These are phyloP conservation scores for Aythya baeri DNA, from an alignment of 2,113 vertebrate species.

Conservation along the genomic window DNA sequence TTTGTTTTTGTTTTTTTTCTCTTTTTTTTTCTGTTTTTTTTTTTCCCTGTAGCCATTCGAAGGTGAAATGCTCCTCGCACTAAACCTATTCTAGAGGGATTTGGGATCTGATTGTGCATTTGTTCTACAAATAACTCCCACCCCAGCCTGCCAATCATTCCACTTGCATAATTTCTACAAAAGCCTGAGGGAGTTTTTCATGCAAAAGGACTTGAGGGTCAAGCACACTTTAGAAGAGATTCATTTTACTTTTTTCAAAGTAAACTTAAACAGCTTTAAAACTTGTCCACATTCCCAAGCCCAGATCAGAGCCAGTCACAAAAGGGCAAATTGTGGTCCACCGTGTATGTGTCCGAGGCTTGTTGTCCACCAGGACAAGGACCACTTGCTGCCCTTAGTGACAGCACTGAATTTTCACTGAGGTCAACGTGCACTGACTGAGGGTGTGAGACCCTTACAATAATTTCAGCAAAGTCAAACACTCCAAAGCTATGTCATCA, in stretches of 20 bases:
- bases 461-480: slow-evolving; percentile 49
- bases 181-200: slow-evolving; percentile 39
- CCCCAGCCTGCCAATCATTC: background rate
- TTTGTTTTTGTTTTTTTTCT: background rate
- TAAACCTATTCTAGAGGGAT: slow-evolving; percentile 13
- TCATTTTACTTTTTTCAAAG: background rate
- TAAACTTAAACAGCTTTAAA: slow-evolving; percentile 51
- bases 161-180: slow-evolving; percentile 38
- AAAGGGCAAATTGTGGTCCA: slow-evolving; percentile 4
- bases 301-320: slow-evolving; percentile 7
- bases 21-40: background rate
- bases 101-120: slow-evolving; percentile 43
- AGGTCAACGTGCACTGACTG: background rate
- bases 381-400: background rate
- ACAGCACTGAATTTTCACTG: background rate
- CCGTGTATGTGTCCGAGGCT: background rate
- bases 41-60: background rate
- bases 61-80: slow-evolving; percentile 2
- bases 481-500: slow-evolving; percentile 59
- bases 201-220: slow-evolving; percentile 46
- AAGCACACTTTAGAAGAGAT: slow-evolving; percentile 36
- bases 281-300: background rate
- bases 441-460: slow-evolving; percentile 17
- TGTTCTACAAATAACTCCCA: slow-evolving; percentile 46
- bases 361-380: background rate